Base-by-base conservation (phyloP, 2,113 vertebrate genomes). In the Tapirus terrestris region DNA sequence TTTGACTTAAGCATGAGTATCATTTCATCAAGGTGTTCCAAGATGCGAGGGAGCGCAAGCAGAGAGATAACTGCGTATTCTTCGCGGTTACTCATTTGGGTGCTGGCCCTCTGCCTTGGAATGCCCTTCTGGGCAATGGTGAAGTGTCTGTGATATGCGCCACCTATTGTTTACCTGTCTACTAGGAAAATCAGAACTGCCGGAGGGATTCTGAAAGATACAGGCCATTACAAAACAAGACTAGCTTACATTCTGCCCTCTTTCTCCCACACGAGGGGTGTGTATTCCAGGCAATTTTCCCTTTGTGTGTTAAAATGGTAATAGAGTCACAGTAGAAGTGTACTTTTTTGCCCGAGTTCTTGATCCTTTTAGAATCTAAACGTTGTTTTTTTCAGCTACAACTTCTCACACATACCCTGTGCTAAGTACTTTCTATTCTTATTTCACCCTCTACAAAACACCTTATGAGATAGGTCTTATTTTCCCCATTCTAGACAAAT, bases 1-100 rank as follows among this genome's bases (percentile, higher is more conserved):
- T 53, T 14, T 18, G 25, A 17, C 43, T 4, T 14, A 16, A 36
- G 79, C 18, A 0, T 4, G 67, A 63, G 75, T 58, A 79, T 53
- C 53, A 1, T 8, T 33, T 16, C 60, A 1, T 33, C 65, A 3
- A 23, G 16, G n/a, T 2, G 8, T 36, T 3, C 1, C 0, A 3
- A 65, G 27, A 48, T 0, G 33, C 33, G 17, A 31, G 87, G 63
- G 20, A 14, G 12, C 70, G 58, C 73, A 5, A 0, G 29, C 83
- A 7, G 36, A 83, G 14, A 48, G 51, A 65, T 10, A 20, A 25
- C 1, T 14, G 43, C 11, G 3, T 87, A 70, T 33, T 67, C 91
- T 68, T 36, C 39, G 0, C 1, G 29, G 29, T 70, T 70, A 91
- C 39, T 96, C 95, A 76, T 10, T 21, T 20, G 36, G n/a, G 39